phyloP scores from a whole-genome alignment of 37 sponge, comb jelly and placozoan species.

The Agelas oroides region DNA sequence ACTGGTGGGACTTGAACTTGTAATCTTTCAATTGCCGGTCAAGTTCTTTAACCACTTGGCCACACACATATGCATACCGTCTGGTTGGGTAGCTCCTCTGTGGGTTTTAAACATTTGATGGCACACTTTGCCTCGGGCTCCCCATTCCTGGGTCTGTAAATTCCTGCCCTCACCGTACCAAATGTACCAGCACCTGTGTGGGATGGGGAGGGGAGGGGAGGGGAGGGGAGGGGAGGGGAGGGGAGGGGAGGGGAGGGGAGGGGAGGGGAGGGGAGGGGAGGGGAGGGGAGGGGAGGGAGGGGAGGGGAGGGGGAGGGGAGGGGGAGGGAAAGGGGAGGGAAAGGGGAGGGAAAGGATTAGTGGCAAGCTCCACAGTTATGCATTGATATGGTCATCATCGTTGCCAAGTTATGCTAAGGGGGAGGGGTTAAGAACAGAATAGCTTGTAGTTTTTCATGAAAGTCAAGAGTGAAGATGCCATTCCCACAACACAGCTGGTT shows the following conservation, averaged over 20 bases:
- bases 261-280: not conserved
- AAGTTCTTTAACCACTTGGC: too few relatives aligned
- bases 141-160: slow-evolving; percentile 68
- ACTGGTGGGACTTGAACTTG: too few relatives aligned
- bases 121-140: slow-evolving; percentile 72
- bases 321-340: not conserved
- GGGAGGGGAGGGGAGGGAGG: not conserved
- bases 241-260: not conserved
- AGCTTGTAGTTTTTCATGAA: too few relatives aligned
- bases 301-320: not conserved
- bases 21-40: too few relatives aligned
- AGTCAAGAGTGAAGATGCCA: too few relatives aligned
- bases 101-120: slow-evolving; percentile 66
- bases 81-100: slow-evolving; percentile 57
- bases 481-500: too few relatives aligned
- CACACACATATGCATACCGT: slow-evolving; percentile 13
- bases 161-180: slow-evolving; percentile 73
- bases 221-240: not conserved
- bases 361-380: too few relatives aligned
- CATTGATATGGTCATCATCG: too few relatives aligned
- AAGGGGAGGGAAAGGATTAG: too few relatives aligned
- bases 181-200: slow-evolving; percentile 78
- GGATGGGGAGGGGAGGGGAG: not conserved
- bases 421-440: too few relatives aligned
- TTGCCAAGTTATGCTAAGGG: too few relatives aligned